These are phyloP conservation scores for Hapalemur alaotrensis DNA, from an alignment of 2,797 vertebrate genomes.

Conservation along the genomic window DNA sequence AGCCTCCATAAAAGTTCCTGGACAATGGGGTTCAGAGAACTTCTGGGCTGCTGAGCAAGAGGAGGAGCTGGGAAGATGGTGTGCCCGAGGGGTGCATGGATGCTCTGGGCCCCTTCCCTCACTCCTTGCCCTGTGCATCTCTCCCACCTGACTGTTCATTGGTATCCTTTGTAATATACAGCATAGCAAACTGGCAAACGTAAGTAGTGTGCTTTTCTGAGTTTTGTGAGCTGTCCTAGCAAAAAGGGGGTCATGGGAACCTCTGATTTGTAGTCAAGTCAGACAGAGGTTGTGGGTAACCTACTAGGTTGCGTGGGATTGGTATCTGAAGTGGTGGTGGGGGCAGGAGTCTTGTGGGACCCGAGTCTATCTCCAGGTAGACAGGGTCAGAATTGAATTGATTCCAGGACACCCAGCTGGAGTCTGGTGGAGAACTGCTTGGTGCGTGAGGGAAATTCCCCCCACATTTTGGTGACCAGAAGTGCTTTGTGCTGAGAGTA, in stretches of 20 bases:
- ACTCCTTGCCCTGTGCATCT: background rate
- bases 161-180: background rate
- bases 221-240: background rate
- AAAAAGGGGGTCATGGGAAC: background rate
- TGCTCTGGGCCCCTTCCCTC: fast-evolving
- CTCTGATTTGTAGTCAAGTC: background rate
- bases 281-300: background rate
- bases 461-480: background rate
- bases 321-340: background rate
- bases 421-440: background rate
- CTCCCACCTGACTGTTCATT: background rate
- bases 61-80: too few relatives aligned
- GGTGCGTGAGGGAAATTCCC: background rate
- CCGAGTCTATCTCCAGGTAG: background rate
- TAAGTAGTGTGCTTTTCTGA: background rate
- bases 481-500: background rate
- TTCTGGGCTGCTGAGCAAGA: background rate
- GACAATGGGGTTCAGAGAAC: background rate
- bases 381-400: too few relatives aligned
- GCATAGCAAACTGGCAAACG: background rate
- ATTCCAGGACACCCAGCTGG: background rate
- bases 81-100: fast-evolving
- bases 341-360: background rate
- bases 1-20: background rate
- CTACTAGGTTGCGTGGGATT: background rate